Evolutionary conservation across 2,113 vertebrate species (phyloP).

Genomic region (Corydoras sp.): DNA sequence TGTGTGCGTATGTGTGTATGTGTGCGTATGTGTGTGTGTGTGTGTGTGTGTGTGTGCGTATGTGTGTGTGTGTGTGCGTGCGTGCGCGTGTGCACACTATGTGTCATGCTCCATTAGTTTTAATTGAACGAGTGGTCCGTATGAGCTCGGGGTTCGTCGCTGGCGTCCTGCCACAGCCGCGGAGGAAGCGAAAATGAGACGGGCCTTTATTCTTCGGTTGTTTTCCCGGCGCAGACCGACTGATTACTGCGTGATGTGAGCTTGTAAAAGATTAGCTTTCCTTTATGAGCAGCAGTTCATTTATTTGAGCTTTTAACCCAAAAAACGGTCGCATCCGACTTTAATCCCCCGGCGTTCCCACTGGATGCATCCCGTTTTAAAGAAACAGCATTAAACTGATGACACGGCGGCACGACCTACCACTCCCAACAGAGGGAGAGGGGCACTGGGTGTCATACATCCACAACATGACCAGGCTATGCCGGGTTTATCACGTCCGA

Average conservation of each 20-base stretch:
- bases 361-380: conserved; percentile 3
- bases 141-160: not conserved
- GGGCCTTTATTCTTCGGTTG: conserved; percentile 5
- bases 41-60: not conserved
- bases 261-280: conserved; percentile 12
- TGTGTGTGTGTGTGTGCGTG: not conserved
- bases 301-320: conserved; percentile 5
- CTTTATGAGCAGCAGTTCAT: conserved; percentile 20
- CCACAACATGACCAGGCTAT: too few relatives aligned
- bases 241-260: conserved; percentile 1
- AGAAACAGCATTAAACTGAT: conserved; percentile 14
- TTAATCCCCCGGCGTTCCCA: not conserved
- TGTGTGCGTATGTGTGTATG: too few relatives aligned
- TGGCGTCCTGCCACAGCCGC: conserved; percentile 4
- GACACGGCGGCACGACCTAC: not conserved
- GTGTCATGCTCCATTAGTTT: not conserved
- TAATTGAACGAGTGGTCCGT: not conserved
- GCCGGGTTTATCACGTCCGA: too few relatives aligned
- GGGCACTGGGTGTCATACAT: not conserved
- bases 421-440: not conserved
- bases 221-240: not conserved
- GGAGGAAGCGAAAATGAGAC: conserved; percentile 10
- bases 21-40: too few relatives aligned
- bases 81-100: too few relatives aligned
- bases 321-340: not conserved